phyloP scores from a whole-genome alignment of 1,140 invertebrate genomes.

The Antheraea pernyi region DNA sequence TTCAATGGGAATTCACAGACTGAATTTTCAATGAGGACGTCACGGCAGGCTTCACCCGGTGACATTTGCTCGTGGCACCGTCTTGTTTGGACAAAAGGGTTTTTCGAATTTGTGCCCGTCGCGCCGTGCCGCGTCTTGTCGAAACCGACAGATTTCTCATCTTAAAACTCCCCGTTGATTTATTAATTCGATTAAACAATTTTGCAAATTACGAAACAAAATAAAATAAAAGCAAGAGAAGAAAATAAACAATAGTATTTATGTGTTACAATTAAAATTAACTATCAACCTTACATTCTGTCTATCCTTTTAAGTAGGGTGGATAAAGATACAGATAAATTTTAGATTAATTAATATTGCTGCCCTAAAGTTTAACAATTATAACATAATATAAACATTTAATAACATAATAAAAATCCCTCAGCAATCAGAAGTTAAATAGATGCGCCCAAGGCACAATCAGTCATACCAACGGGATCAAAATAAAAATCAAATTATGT shows the following conservation, averaged over 20 bases:
- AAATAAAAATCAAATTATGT: conserved; percentile 59
- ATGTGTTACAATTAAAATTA: too few species aligned
- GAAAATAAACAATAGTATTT: too few species aligned
- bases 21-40: conserved; percentile 61
- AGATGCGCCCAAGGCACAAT: conserved; percentile 31
- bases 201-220: conserved; percentile 15
- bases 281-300: too few species aligned
- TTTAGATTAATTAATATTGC: neutral
- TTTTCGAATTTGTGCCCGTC: conserved; percentile 41
- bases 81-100: conserved; percentile 66
- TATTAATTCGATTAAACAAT: conserved; percentile 34
- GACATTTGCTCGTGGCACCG: conserved; percentile 57
- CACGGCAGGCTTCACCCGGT: conserved; percentile 54
- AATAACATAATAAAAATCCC: neutral
- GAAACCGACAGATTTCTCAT: conserved; percentile 28
- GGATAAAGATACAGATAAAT: too few species aligned
- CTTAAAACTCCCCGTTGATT: conserved; percentile 18
- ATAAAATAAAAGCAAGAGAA: too few species aligned
- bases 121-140: neutral
- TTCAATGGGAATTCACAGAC: conserved; percentile 15
- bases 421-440: conserved; percentile 11
- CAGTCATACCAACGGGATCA: conserved; percentile 46
- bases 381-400: neutral
- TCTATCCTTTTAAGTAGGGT: too few species aligned
- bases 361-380: neutral